Evolutionary conservation across 2,888 invertebrate species (phyloP), one percentile per base, ranked within the genome.

Genomic region (Meta bourneti): DNA sequence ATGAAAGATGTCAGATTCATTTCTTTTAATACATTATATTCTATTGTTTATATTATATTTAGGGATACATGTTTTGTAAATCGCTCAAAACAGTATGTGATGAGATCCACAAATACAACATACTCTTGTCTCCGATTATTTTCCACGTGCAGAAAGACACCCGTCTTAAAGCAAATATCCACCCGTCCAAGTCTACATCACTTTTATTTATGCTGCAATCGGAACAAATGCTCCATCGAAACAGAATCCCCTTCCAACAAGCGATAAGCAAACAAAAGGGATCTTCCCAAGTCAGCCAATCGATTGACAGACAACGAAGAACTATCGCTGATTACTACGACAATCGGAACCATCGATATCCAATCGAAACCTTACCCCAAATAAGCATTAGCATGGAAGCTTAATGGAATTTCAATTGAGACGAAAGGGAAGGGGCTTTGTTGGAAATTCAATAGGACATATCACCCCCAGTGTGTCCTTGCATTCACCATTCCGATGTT

Each of bases 321-420:
- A n/a, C 79, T 7, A 61, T 79, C 61, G 79, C 9, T 79, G 79
- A 79, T 79, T 79, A 61, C 16, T 5, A 34, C 20, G 61, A 79
- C 61, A 79, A 34, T 61, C 79, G 13, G 7, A 13, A 34, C 6
- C 79, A 79, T 79, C 79, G 79, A 79, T 61, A 79, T 61, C 79
- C 20, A 79, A 79, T 79, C 61, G 79, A 34, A 61, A 61, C 54
- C 61, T 54, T 34, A 13, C 79, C 19, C 79, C 61, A 61, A 61
- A 61, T 61, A 61, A 61, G 61, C 34, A 79, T 61, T 79, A 54
- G 20, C 79, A 79, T 79, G 54, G 54, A 54, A 16, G 16, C 19
- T 51, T 79, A 79, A 79, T 79, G 79, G 79, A 79, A 79, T 79
- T 79, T 79, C 79, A 79, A 79, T 79, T 79, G 79, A 79, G 79